Base-by-base conservation (phyloP, 2,888 invertebrate species). In the Tetragnatha montana region DNA sequence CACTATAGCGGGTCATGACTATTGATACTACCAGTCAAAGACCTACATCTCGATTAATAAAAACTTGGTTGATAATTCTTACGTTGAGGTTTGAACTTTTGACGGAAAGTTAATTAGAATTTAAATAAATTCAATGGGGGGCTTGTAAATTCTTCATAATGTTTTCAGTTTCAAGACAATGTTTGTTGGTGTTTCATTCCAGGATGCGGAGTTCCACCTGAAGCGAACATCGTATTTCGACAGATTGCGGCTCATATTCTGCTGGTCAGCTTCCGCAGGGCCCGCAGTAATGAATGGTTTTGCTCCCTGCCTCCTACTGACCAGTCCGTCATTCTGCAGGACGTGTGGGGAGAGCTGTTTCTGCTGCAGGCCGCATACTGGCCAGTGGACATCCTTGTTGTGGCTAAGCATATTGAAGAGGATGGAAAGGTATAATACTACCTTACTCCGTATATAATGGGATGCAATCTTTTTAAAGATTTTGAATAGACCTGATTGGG, bases 291-390 rank as follows among this genome's bases (percentile, higher is more conserved):
- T 87, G 92, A 93, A 75, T 88, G 93, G 70, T 92, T 93, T 87
- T 85, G 91, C 21, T 90, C 92, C n/a, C 91, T 93, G 21, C 92
- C 92, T 69, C 91, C 92, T 21, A 88, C 87, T 71, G 92, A 93
- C 71, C 92, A 92, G 84, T 88, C 92, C 60, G 86, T 92, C 10
- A 91, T 93, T n/a, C 91, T 93, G 80, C 92, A 93, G 73, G 92
- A 92, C 47, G 92, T 92, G n/a, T 93, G 93, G 93, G 91, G 91
- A 35, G 92, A 93, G 82, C 88, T 93, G 7, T 93, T 93, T 85
- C 91, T 93, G 4, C 82, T 93, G 51, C 92, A 92, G 71, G 92
- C 93, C 19, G 92, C 93, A 69, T 92, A 93, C 80, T 93, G 93
- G 93, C 93, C 93, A 22, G 91, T 92, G 8, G 93, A 93, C 87